Evolutionary conservation across 2,797 vertebrate genomes (phyloP).

Genomic region (Enteromius paludinosus): DNA sequence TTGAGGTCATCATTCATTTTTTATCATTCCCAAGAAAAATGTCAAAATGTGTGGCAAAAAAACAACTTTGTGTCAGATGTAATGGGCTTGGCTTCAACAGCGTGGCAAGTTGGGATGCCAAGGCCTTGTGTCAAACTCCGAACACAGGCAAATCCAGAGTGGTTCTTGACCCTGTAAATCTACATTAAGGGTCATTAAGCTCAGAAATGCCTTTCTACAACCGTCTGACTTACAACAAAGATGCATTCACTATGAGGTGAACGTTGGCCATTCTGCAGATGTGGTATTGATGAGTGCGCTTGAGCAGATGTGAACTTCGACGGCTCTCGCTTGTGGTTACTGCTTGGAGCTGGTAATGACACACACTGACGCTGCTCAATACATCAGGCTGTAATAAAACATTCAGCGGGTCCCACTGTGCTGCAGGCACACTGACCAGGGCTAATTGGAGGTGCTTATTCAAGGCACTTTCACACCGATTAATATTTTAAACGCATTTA

Average conservation of each 20-base stretch:
- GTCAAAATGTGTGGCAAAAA: slow-evolving; percentile 80
- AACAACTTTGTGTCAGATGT: slow-evolving; percentile 76
- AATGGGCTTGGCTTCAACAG: slow-evolving; percentile 74
- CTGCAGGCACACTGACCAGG: slow-evolving; percentile 50
- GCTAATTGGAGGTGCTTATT: slow-evolving; percentile 64
- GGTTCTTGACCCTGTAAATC: slow-evolving; percentile 16
- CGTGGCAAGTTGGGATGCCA: slow-evolving; percentile 16
- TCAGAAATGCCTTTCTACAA: not conserved
- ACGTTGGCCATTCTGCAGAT: not conserved
- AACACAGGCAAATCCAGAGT: not conserved
- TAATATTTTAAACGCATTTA: slow-evolving; percentile 59
- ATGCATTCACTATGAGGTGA: slow-evolving; percentile 24
- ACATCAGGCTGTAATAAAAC: slow-evolving; percentile 59
- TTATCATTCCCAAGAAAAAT: slow-evolving; percentile 83
- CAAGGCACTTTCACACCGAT: slow-evolving; percentile 54
- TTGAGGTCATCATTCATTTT: slow-evolving; percentile 86
- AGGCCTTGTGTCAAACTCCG: slow-evolving; percentile 16
- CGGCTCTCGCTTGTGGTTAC: slow-evolving; percentile 15
- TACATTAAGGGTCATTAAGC: slow-evolving; percentile 16
- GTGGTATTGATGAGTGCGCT: slow-evolving; percentile 5
- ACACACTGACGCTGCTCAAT: slow-evolving; percentile 51
- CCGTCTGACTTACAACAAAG: slow-evolving; percentile 26
- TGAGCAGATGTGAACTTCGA: slow-evolving; percentile 19
- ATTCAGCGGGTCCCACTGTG: slow-evolving; percentile 60
- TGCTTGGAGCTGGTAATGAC: slow-evolving; percentile 48